These are phyloP conservation scores for Hybos culiciformis DNA, from an alignment of 2,888 invertebrate genomes.

Conservation along the genomic window DNA sequence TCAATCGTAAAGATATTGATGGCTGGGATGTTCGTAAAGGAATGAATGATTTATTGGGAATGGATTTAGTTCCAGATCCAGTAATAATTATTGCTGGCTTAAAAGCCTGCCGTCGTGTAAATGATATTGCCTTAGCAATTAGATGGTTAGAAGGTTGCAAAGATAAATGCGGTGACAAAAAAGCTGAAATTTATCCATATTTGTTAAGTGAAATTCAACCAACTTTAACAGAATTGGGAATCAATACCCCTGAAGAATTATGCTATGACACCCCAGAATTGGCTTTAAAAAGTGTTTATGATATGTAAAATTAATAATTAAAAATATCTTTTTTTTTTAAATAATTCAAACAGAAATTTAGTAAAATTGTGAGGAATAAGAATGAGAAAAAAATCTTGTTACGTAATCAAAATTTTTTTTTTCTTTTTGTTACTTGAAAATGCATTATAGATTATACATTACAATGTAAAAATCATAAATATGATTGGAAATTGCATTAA, in stretches of 20 bases:
- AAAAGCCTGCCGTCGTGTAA: constrained; percentile 81
- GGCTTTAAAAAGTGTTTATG: constrained; percentile 60
- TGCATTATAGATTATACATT: too few relatives aligned
- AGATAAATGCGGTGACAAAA: constrained; percentile 68
- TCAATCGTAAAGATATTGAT: constrained; percentile 77
- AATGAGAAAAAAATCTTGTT: neutral
- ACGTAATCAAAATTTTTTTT: constrained; percentile 38
- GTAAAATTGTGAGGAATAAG: constrained; percentile 2
- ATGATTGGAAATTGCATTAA: neutral
- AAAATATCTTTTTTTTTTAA: too few relatives aligned
- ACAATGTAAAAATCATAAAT: neutral
- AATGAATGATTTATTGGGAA: constrained; percentile 75
- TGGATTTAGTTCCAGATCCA: constrained; percentile 90
- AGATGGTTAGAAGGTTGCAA: constrained; percentile 87
- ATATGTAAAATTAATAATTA: constrained; percentile 31
- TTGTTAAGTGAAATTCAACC: constrained; percentile 82
- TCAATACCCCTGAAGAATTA: constrained; percentile 86
- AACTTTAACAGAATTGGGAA: constrained; percentile 83
- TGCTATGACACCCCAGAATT: constrained; percentile 96
- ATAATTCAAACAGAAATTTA: constrained; percentile 6
- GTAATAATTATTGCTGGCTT: constrained; percentile 74
- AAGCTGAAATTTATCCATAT: constrained; percentile 72
- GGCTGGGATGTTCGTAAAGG: constrained; percentile 90
- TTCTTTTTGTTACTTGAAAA: too few relatives aligned
- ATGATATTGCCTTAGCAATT: constrained; percentile 85